Percentiles rank a stretch among this genome's conserved stretches.
Conservation (phyloP, 2,113 vertebrate species). For the Nothobranchius furzeri region DNA sequence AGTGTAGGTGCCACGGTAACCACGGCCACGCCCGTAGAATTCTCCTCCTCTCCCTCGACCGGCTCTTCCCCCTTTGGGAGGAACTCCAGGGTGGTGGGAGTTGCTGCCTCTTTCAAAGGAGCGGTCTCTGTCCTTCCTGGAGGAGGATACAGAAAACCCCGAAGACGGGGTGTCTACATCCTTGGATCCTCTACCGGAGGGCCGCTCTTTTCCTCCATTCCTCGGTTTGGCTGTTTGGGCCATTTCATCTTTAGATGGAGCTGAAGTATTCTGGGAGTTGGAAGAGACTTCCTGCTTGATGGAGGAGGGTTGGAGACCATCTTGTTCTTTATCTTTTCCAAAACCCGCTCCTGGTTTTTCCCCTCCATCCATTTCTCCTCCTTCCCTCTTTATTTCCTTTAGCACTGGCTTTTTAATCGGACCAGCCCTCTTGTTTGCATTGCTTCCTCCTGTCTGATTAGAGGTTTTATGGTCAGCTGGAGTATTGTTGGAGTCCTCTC, state of each 20-base stretch:
- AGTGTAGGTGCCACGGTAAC: conserved; percentile 81
- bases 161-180: conserved; percentile 62
- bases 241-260: conserved; percentile 68
- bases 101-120: conserved; percentile 79
- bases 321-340: conserved; percentile 80
- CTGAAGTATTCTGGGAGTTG: conserved; percentile 57
- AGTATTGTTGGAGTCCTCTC: conserved; percentile 66
- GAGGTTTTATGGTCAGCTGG: conserved; percentile 69
- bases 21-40: conserved; percentile 86
- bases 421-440: conserved; percentile 78
- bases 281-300: conserved; percentile 67
- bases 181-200: conserved; percentile 69
- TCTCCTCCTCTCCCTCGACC: conserved; percentile 85
- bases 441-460: conserved; percentile 63
- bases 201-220: conserved; percentile 75
- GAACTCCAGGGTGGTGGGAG: conserved; percentile 66
- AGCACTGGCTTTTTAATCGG: conserved; percentile 85
- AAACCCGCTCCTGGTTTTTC: conserved; percentile 64
- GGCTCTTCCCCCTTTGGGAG: conserved; percentile 68
- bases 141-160: conserved; percentile 65
- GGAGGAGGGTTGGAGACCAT: conserved; percentile 53
- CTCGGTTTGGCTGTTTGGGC: conserved; percentile 62
- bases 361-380: conserved; percentile 74
- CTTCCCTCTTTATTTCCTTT: conserved; percentile 78
- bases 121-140: conserved; percentile 79